A percentile compares a stretch with the other conserved stretches of the same genome.
These are phyloP conservation scores for Listronotus bonariensis DNA, from an alignment of 1,140 invertebrate genomes.

Conservation along the genomic window DNA sequence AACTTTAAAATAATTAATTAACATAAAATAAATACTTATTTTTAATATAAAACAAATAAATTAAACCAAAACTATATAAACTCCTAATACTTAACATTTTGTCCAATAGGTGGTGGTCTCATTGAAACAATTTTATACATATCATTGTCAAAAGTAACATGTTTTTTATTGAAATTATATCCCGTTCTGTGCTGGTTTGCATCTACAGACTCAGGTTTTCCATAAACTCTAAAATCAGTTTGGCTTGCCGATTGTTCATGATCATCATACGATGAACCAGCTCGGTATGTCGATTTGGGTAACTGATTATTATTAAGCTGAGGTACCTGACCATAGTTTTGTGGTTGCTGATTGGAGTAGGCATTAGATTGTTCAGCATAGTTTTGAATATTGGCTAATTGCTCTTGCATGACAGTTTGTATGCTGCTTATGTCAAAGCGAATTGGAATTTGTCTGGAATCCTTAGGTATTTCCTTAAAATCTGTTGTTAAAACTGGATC, in stretches of 20 bases:
- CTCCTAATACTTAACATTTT: slow-evolving; percentile 6
- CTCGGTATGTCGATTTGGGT: no score
- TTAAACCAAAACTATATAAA: background rate
- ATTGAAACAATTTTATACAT: slow-evolving; percentile 20
- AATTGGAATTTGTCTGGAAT: slow-evolving; percentile 18
- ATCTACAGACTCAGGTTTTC: slow-evolving; percentile 1
- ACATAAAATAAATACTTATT: background rate
- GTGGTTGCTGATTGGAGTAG: no score
- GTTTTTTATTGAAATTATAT: background rate
- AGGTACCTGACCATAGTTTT: no score
- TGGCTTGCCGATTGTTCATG: background rate
- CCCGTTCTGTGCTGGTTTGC: background rate
- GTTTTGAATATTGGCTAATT: background rate
- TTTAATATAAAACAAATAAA: background rate
- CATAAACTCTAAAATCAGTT: background rate
- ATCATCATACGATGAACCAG: background rate
- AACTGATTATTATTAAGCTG: no score
- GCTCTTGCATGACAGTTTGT: slow-evolving; percentile 14
- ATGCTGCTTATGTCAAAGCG: slow-evolving; percentile 24
- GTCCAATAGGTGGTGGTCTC: slow-evolving; percentile 20
- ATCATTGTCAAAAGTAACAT: slow-evolving; percentile 1
- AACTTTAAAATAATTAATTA: background rate
- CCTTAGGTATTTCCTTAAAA: slow-evolving; percentile 1
- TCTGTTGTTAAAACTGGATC: slow-evolving; percentile 27
- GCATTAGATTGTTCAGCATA: no score